Base-by-base conservation (phyloP, 2,888 invertebrate genomes). In the Oscheius myriophilus region DNA sequence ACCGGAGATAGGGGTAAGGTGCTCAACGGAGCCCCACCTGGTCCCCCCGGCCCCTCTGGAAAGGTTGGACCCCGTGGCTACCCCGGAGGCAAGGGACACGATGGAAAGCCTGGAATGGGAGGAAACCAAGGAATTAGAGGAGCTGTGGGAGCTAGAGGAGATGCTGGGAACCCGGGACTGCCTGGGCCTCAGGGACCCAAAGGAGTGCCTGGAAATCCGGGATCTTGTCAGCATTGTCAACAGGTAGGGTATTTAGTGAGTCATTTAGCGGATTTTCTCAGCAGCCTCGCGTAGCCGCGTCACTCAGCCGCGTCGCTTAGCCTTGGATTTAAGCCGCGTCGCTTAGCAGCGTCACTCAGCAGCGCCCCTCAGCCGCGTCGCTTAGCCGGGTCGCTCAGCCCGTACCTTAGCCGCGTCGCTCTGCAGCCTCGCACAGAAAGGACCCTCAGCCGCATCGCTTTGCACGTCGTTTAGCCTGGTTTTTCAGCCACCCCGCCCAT, bases 111-210 rank as follows among this genome's bases (percentile, higher is more conserved):
- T 9, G 80, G 80, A 57, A 64, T 79, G 2, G 73, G 64, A 3
- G 80, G 80, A 26, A 76, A 78, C 25, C 72, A 69, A 23, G 81
- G 81, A 66, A 73, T 82, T n/a, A 59, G 82, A n/a, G 82, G 82
- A 75, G 73, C 76, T 7, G 73, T 76, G 25, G 81, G 81, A 65
- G 65, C 74, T 1, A 67, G 82, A 63, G 83, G 83, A 71, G 77
- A 78, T 39, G 73, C 78, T 14, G 83, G 83, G 55, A 81, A 82
- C 62, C 73, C 79, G 4, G 83, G 83, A 52, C 72, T 83, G 26
- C 81, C 80, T 6, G 83, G 83, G 66, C 79, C 80, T 33, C 83
- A 82, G 59, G 82, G 82, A 49, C 78, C 78, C 45, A 79, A 79
- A 65, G 79, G 79, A 46, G 79, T 78, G 41, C 67, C 73, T 6